phyloP scores from a whole-genome alignment of 2,113 vertebrate genomes.

The Oreamnos americanus region DNA sequence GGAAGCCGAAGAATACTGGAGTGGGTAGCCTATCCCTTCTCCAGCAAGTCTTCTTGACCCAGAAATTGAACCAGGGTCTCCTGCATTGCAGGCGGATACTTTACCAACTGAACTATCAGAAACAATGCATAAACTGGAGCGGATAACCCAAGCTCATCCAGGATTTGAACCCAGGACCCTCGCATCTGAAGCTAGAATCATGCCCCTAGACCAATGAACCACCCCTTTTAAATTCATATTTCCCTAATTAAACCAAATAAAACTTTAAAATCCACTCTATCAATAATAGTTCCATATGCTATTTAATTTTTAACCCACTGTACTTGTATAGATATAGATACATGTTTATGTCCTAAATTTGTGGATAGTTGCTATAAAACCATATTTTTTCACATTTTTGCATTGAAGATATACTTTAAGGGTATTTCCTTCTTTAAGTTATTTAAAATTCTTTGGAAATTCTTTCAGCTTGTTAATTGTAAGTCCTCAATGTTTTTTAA shows the following conservation, averaged over 20 bases:
- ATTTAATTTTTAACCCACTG: neutral
- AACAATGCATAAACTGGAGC: neutral
- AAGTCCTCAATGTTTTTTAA: neutral
- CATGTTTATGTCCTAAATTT: neutral
- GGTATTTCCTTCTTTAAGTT: neutral
- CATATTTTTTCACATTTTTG: neutral
- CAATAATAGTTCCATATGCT: neutral
- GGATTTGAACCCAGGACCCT: neutral
- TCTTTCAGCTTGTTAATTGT: neutral
- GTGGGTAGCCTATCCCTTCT: neutral
- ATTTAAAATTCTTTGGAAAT: neutral
- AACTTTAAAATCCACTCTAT: neutral
- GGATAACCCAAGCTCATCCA: neutral
- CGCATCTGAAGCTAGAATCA: neutral
- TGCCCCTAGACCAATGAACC: neutral
- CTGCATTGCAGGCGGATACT: neutral
- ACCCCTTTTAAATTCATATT: neutral
- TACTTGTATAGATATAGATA: neutral
- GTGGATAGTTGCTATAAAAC: neutral
- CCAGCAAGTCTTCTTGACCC: neutral
- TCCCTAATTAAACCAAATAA: neutral
- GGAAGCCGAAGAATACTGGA: neutral
- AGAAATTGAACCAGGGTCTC: neutral
- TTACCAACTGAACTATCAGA: neutral
- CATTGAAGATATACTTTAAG: neutral